Percentiles rank a stretch among this genome's conserved stretches.
These are phyloP conservation scores for rat (Rattus norvegicus) DNA, from an alignment of 2,113 vertebrate species.

Conservation along the genomic window GRCr8 NC_086019.1:227682001-227682500, in stretches of 20 bases:
- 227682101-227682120: no score
- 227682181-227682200: background rate
- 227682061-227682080: background rate
- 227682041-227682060: background rate
- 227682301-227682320: background rate
- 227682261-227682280: background rate
- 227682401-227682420: background rate
- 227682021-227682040: background rate
- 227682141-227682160: background rate
- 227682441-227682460: conserved; percentile 18
- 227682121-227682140: no score
- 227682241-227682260: background rate
- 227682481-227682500: conserved; percentile 47
- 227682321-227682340: background rate
- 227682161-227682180: background rate
- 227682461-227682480: background rate
- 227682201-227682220: background rate
- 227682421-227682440: background rate
- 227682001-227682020: no score
- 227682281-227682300: background rate
- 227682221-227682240: background rate
- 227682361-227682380: background rate
- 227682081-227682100: no score
- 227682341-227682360: background rate
- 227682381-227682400: background rate